These are phyloP conservation scores for Heterotis niloticus DNA, from an alignment of 2,113 vertebrate species.

Conservation along the genomic window DNA sequence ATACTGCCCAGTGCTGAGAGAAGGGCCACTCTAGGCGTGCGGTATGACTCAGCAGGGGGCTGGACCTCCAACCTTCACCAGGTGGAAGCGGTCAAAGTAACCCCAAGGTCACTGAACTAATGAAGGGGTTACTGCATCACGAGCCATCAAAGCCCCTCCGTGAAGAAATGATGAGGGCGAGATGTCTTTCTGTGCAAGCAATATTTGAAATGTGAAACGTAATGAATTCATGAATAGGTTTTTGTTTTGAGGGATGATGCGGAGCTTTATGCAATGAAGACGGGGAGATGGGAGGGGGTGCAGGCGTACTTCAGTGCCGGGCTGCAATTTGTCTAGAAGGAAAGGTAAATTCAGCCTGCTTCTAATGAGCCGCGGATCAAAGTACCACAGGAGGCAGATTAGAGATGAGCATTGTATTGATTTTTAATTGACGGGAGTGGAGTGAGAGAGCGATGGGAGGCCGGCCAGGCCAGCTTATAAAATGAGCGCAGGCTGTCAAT, in stretches of 20 bases:
- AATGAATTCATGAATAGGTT: slow-evolving; percentile 21
- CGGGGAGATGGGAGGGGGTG: neutral
- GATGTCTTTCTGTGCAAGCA: neutral
- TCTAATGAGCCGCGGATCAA: slow-evolving; percentile 48
- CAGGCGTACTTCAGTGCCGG: neutral
- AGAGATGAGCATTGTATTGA: slow-evolving; percentile 51
- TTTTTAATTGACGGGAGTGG: slow-evolving; percentile 48
- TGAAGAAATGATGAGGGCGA: neutral
- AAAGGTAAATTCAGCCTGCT: slow-evolving; percentile 34
- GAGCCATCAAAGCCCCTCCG: neutral
- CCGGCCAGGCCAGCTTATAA: slow-evolving; percentile 33
- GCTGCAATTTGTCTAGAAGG: slow-evolving; percentile 32
- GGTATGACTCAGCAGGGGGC: slow-evolving; percentile 12
- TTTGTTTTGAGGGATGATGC: neutral
- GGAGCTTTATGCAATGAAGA: neutral
- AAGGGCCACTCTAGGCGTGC: slow-evolving; percentile 16
- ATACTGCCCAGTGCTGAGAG: slow-evolving; percentile 37
- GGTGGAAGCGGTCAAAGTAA: neutral
- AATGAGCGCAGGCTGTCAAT: slow-evolving; percentile 45
- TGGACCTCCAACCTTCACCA: neutral
- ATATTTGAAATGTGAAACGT: slow-evolving; percentile 15
- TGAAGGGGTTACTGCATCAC: neutral
- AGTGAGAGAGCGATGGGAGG: slow-evolving; percentile 30
- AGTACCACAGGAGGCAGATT: slow-evolving; percentile 43
- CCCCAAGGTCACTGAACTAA: neutral